Evolutionary conservation across 64 coral and sea anemone species (phyloP).

Genomic region (Montipora foliosa): DNA sequence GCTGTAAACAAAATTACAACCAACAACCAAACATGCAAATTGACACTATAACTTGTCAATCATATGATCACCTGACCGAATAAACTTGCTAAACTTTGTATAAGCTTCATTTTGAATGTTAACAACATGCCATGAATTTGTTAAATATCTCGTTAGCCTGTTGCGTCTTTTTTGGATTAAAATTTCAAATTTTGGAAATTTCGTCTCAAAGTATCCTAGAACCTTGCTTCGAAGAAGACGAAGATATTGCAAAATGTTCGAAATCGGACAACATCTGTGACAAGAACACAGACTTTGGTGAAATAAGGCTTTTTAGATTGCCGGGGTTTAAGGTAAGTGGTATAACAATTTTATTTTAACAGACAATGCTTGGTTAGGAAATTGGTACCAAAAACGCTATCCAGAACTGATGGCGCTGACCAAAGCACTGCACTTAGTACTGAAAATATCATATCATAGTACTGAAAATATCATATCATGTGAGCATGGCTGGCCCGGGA

Average conservation of each 20-base stretch:
- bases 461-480: too few species aligned
- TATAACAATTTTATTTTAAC: neutral
- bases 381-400: too few species aligned
- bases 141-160: neutral
- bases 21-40: neutral
- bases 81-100: neutral
- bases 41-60: neutral
- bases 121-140: neutral
- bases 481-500: too few species aligned
- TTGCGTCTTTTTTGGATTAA: neutral
- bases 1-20: neutral
- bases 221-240: slow-evolving; percentile 35
- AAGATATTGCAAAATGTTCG: neutral
- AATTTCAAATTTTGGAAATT: neutral
- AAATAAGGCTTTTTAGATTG: neutral
- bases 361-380: neutral
- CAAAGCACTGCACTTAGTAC: too few species aligned
- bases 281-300: neutral
- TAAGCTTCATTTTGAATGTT: neutral
- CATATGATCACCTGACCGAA: neutral
- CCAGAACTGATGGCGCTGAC: too few species aligned
- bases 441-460: too few species aligned
- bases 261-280: neutral
- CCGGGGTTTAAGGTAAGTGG: neutral
- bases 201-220: neutral